Conservation (phyloP, 2,113 vertebrate species). For the Danionella cerebrum region DNA sequence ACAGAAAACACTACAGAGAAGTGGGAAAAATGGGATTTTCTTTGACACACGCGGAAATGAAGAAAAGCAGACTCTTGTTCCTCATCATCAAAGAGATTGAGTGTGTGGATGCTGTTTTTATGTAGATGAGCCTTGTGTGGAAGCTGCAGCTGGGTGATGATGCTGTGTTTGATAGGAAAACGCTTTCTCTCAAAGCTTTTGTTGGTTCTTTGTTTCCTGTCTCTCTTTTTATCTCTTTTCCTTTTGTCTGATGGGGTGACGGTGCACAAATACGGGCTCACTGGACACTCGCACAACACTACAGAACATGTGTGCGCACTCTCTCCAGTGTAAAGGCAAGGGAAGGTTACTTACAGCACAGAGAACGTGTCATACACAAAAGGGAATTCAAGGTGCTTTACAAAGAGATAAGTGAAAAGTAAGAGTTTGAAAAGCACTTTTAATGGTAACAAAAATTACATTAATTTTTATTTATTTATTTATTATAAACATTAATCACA, state of each 20-base stretch:
- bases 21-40: not conserved
- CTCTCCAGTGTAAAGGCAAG: too few relatives aligned
- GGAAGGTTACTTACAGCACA: too few relatives aligned
- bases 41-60: not conserved
- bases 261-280: slow-evolving; percentile 3
- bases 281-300: not conserved
- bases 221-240: slow-evolving; percentile 17
- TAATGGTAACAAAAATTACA: too few relatives aligned
- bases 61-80: not conserved
- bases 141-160: slow-evolving; percentile 13
- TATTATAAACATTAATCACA: too few relatives aligned
- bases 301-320: not conserved
- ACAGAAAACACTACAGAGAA: not conserved
- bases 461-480: too few relatives aligned
- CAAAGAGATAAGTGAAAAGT: too few relatives aligned
- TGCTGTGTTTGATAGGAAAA: slow-evolving; percentile 12
- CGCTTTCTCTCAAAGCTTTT: slow-evolving; percentile 22
- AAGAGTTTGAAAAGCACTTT: too few relatives aligned
- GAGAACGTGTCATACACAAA: too few relatives aligned
- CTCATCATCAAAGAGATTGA: slow-evolving; percentile 18
- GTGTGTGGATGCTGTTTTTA: slow-evolving; percentile 15
- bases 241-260: slow-evolving; percentile 1
- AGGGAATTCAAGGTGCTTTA: too few relatives aligned
- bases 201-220: not conserved
- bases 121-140: slow-evolving; percentile 20